Conservation (phyloP, 2,113 vertebrate genomes). For the Apistogramma diplotaenia region DNA sequence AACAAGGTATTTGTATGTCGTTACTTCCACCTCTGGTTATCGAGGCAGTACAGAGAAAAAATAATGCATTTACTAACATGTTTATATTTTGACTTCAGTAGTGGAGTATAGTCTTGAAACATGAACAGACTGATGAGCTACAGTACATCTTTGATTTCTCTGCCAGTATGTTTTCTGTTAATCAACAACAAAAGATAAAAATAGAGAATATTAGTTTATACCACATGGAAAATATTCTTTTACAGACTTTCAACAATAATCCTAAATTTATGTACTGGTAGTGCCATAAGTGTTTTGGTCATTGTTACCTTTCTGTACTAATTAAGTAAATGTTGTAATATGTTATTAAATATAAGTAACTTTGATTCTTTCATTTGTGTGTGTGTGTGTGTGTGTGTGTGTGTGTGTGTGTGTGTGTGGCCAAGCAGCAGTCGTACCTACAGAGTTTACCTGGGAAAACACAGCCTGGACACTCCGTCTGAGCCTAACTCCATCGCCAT, state of each 20-base stretch:
- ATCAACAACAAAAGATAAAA: not conserved
- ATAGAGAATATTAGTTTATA: too few species aligned
- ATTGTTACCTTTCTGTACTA: too few species aligned
- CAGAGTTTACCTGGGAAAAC: conserved; percentile 82
- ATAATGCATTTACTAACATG: not conserved
- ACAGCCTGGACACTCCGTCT: conserved; percentile 64
- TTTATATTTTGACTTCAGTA: not conserved
- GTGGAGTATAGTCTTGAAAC: not conserved
- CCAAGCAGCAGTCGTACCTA: conserved; percentile 75
- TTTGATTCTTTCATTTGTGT: not conserved
- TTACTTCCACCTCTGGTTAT: too few species aligned
- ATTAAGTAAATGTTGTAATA: too few species aligned
- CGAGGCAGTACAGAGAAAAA: not conserved
- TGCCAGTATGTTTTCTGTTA: not conserved
- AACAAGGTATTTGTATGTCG: too few species aligned
- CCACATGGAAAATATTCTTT: too few species aligned
- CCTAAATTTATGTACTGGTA: too few species aligned
- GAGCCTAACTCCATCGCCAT: conserved; percentile 75
- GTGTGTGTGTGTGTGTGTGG: not conserved
- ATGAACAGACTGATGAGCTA: not conserved
- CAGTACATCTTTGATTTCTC: too few species aligned
- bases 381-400: not conserved
- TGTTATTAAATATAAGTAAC: not conserved
- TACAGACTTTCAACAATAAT: too few species aligned
- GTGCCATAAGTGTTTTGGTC: too few species aligned